Conservation (phyloP, 2,888 invertebrate genomes). For the Mimumesa dahlbomi region DNA sequence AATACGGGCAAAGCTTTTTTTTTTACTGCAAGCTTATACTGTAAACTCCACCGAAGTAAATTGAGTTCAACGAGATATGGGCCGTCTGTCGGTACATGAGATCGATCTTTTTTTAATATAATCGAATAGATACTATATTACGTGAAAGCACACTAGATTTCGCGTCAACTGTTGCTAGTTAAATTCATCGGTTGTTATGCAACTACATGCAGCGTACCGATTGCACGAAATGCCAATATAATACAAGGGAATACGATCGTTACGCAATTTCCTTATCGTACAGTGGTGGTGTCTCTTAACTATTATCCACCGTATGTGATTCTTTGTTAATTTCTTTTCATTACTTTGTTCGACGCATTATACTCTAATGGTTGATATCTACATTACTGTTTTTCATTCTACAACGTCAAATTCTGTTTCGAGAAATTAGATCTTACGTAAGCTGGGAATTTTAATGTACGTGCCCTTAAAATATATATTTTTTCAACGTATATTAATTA, state of each 20-base stretch:
- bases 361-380: too few relatives aligned
- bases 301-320: constrained; percentile 2
- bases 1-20: neutral
- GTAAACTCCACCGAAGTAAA: neutral
- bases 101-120: constrained; percentile 2
- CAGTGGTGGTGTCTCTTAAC: constrained; percentile 28
- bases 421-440: too few relatives aligned
- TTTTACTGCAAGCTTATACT: neutral
- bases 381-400: too few relatives aligned
- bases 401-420: too few relatives aligned
- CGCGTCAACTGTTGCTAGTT: constrained; percentile 23
- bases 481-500: too few relatives aligned
- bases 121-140: neutral
- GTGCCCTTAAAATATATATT: too few relatives aligned
- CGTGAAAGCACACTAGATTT: constrained; percentile 8
- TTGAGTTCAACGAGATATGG: neutral
- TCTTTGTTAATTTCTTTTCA: too few relatives aligned
- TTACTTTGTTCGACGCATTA: too few relatives aligned
- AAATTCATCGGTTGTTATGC: constrained; percentile 32
- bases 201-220: constrained; percentile 27
- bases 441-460: too few relatives aligned
- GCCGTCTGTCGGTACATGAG: too few relatives aligned
- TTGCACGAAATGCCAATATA: constrained; percentile 31
- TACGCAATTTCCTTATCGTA: constrained; percentile 42
- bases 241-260: constrained; percentile 28